Percentiles rank a stretch among this genome's conserved stretches.
Conservation (phyloP, 2,113 vertebrate genomes). For the Sylvicapra grimmia region DNA sequence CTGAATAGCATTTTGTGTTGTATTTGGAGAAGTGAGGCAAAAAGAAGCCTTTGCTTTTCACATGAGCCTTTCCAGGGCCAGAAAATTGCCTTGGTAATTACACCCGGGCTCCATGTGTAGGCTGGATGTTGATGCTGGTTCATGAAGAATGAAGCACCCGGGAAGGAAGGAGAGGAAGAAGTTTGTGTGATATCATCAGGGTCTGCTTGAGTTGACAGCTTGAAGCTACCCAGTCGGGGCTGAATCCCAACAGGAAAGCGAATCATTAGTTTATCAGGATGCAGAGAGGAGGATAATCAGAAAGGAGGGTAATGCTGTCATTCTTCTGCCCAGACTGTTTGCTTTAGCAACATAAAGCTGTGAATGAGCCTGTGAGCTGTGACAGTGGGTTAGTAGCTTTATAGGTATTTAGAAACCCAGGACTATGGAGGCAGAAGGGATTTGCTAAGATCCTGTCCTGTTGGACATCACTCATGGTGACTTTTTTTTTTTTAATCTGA, state of each 20-base stretch:
- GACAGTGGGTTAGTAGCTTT: conserved; percentile 77
- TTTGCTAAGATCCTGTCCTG: conserved; percentile 81
- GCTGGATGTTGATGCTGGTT: conserved; percentile 8
- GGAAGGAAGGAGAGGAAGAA: conserved; percentile 37
- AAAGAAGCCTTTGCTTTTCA: conserved; percentile 17
- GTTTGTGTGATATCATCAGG: conserved; percentile 58
- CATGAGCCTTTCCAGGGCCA: neutral
- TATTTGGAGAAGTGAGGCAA: neutral
- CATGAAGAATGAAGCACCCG: conserved; percentile 1
- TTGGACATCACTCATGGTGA: conserved; percentile 71
- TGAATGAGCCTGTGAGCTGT: conserved; percentile 75
- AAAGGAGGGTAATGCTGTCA: conserved; percentile 80
- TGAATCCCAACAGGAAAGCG: conserved; percentile 83
- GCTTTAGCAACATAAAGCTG: conserved; percentile 81
- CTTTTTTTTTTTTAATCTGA: conserved; percentile 66
- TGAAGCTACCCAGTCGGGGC: conserved; percentile 70
- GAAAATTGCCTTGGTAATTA: conserved; percentile 37
- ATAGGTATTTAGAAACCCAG: conserved; percentile 79
- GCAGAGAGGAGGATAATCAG: conserved; percentile 68
- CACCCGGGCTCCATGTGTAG: neutral
- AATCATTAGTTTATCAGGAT: conserved; percentile 78
- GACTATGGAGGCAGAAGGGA: conserved; percentile 78
- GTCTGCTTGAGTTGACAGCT: conserved; percentile 74
- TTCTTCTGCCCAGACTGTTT: conserved; percentile 85
- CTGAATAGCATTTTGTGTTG: neutral